A percentile compares a stretch with the other conserved stretches of the same genome.
Evolutionary conservation across 2,797 vertebrate species (phyloP).

Genomic region (Dendrocincla fuliginosa): DNA sequence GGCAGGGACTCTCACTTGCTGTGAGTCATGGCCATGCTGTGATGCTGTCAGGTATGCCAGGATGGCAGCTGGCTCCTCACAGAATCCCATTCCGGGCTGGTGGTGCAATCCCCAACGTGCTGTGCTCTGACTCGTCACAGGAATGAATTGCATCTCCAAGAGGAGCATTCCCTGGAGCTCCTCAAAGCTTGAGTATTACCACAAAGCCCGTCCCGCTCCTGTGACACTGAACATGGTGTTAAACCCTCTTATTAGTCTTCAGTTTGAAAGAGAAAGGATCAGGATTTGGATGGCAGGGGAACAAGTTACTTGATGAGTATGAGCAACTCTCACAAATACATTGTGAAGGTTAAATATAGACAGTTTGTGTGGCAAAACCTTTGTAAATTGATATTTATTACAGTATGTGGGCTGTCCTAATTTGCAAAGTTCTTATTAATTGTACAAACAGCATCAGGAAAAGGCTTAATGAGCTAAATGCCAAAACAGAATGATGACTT

Average conservation of each 20-base stretch:
- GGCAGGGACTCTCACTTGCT: background rate
- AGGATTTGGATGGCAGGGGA: background rate
- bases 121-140: background rate
- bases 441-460: background rate
- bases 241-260: background rate
- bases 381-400: background rate
- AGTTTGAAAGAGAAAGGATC: background rate
- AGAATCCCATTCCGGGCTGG: rapidly evolving
- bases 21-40: background rate
- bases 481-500: background rate
- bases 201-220: background rate
- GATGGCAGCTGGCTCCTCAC: background rate
- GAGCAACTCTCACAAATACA: background rate
- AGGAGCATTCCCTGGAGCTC: background rate
- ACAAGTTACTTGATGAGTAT: background rate
- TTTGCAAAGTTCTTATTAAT: background rate
- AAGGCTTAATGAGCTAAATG: background rate
- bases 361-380: background rate
- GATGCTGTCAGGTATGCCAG: background rate
- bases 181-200: background rate
- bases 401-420: background rate
- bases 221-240: rapidly evolving
- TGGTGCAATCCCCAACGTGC: background rate
- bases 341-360: background rate
- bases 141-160: background rate